Conservation (phyloP, 2,797 vertebrate genomes). For the Hypotaenidia okinawae region DNA sequence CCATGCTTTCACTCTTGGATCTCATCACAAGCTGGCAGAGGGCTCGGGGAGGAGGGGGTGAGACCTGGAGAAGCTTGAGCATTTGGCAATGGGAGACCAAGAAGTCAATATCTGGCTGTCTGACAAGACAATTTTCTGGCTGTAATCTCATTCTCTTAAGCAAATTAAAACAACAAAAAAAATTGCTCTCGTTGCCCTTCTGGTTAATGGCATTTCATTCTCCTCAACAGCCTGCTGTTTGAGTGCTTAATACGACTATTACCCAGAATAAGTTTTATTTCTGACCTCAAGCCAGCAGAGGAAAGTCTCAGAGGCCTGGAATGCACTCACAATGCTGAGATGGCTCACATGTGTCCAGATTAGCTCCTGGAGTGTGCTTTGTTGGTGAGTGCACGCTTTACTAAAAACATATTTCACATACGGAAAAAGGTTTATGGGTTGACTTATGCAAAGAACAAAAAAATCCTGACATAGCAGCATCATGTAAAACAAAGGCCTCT, state of each 20-base stretch:
- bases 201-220: constrained; percentile 43
- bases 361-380: neutral
- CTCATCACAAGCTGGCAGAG: neutral
- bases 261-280: neutral
- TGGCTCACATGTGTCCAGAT: neutral
- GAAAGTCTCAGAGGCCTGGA: neutral
- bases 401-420: neutral
- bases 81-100: constrained; percentile 35
- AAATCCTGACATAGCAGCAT: neutral
- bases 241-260: neutral
- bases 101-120: constrained; percentile 28
- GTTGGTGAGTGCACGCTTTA: neutral
- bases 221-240: neutral
- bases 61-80: neutral
- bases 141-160: constrained; percentile 51
- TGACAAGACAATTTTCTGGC: constrained; percentile 57
- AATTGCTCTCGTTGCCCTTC: neutral
- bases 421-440: neutral
- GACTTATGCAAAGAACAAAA: neutral
- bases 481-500: neutral
- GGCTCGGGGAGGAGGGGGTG: neutral
- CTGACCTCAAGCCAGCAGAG: neutral
- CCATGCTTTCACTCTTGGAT: neutral
- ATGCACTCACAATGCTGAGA: neutral
- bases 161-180: constrained; percentile 32